Evolutionary conservation across 2,888 invertebrate species (phyloP), one percentile per base, ranked within the genome.

Genomic region (Xanthorhoe spadicearia): DNA sequence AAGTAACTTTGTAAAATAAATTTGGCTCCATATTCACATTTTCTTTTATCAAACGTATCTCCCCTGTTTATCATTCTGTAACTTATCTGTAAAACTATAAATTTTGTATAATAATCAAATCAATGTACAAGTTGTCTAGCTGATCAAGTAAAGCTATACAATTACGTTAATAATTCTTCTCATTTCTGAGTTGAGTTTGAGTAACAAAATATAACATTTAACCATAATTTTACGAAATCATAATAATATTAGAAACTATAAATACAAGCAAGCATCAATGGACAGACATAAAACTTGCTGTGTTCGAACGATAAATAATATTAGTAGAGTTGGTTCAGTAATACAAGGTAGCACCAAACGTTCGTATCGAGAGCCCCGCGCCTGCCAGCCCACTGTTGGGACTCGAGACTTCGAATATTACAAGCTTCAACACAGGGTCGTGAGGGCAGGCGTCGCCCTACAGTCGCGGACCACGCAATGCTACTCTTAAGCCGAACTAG

Each of bases 261-360:
- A 15, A 48, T 13, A 48, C 48, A 17, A 17, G 0, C 48, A 4
- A 13, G 38, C 3, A 43, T 43, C 13, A 52, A 43, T 51, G n/a
- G 50, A 9, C 8, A 50, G 38, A 19, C 3, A 52, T 59, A n/a
- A 28, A 60, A 13, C 46, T 35, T 28, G 7, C 43, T 61, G 13
- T 13, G 38, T 48, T 55, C 23, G 55, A 49, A 50, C 8, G 18
- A 61, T 49, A 49, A 58, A 35, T 48, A 32, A 38, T n/a, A 51
- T 57, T 17, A 28, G 7, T 17, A 53, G 43, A 32, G 3, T 35
- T 19, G 32, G n/a, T 56, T n/a, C 18, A 43, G 15, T 35, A 46
- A 10, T 23, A 19, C 46, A 61, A 43, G 23, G 43, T 52, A 66
- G 66, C 66, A 66, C 61, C 66, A 66, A 61, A 58, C 28, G 38